Percentiles rank a stretch among this genome's conserved stretches.
These are phyloP conservation scores for Nycticryphes semicollaris DNA, from an alignment of 2,113 vertebrate genomes.

Conservation along the genomic window DNA sequence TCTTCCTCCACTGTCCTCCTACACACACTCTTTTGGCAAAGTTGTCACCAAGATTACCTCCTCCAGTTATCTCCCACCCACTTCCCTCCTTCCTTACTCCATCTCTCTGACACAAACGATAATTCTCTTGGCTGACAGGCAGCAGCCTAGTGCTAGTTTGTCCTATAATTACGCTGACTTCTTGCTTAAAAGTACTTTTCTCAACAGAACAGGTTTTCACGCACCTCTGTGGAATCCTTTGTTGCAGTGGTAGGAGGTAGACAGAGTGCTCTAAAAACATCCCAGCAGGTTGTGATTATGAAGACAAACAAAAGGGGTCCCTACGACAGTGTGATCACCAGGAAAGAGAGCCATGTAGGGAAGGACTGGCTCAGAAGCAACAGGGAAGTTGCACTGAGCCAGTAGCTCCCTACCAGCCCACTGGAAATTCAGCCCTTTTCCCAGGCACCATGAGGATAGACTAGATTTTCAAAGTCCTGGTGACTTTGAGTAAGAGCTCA, in stretches of 20 bases:
- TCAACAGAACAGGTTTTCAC: neutral
- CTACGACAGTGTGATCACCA: rapidly evolving
- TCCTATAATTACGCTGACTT: neutral
- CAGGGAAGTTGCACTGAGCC: neutral
- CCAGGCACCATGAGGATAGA: neutral
- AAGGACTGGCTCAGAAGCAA: neutral
- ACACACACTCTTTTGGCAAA: neutral
- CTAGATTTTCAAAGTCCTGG: neutral
- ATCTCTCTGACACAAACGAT: neutral
- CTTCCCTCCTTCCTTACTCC: neutral
- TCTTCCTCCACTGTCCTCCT: neutral
- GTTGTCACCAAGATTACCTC: neutral
- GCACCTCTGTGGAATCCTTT: neutral
- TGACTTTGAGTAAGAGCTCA: neutral
- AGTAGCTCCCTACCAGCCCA: neutral
- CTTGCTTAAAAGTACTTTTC: neutral
- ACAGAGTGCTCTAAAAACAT: neutral
- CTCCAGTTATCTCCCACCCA: neutral
- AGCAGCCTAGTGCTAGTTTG: neutral
- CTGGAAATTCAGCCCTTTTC: neutral
- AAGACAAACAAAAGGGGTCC: neutral
- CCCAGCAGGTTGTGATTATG: neutral
- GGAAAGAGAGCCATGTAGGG: rapidly evolving
- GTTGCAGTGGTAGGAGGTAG: neutral
- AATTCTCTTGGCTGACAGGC: neutral